phyloP scores from a whole-genome alignment of 2,797 vertebrate genomes.

The Aphelocoma californica region DNA sequence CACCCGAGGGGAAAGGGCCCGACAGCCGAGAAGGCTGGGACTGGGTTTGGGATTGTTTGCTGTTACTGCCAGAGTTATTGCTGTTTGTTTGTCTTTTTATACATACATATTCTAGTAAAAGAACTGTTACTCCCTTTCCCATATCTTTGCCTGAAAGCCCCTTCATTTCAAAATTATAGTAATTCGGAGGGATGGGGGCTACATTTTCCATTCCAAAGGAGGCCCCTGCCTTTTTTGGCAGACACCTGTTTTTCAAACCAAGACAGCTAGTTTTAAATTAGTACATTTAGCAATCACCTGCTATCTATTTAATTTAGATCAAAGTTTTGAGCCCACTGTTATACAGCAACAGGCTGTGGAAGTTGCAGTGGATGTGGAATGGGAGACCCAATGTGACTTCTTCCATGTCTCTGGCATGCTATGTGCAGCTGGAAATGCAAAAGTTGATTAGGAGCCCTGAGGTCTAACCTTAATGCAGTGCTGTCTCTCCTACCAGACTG shows the following conservation, averaged over 20 bases:
- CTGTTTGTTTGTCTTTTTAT: too few species aligned
- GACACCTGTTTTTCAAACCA: not conserved
- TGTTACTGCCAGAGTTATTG: too few species aligned
- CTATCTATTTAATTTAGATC: not conserved
- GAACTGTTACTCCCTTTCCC: too few species aligned
- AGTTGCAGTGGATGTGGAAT: not conserved
- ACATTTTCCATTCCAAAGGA: too few species aligned
- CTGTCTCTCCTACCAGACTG: not conserved
- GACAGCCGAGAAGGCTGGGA: too few species aligned
- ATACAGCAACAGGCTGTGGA: not conserved
- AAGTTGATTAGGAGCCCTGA: accelerated
- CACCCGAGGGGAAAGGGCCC: too few species aligned
- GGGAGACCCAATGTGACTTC: not conserved
- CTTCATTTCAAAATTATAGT: too few species aligned
- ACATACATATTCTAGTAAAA: too few species aligned
- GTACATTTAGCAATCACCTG: not conserved
- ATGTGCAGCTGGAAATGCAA: not conserved
- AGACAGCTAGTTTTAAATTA: not conserved
- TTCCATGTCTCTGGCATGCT: not conserved
- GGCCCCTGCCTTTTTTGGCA: not conserved
- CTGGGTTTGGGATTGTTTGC: too few species aligned
- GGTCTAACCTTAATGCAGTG: accelerated
- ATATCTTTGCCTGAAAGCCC: too few species aligned
- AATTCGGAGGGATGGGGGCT: too few species aligned
- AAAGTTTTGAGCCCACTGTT: not conserved